A percentile compares a stretch with the other conserved stretches of the same genome.
Conservation (phyloP, 2,113 vertebrate genomes). For the Rhinolophus sinicus region DNA sequence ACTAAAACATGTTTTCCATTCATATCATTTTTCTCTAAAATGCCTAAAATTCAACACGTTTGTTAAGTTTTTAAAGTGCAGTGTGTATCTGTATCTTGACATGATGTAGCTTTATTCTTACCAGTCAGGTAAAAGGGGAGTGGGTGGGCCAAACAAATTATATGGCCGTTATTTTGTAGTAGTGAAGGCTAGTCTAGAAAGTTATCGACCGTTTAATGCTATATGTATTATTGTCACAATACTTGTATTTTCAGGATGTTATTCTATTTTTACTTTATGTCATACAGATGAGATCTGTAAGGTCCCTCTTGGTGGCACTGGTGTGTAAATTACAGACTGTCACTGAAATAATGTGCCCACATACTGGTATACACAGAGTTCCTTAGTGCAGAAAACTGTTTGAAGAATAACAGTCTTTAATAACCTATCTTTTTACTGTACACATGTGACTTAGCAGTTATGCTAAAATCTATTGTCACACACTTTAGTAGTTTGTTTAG, state of each 20-base stretch:
- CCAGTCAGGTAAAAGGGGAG: not conserved
- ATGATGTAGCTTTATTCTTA: not conserved
- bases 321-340: conserved; percentile 1
- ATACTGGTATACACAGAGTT: not conserved
- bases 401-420: not conserved
- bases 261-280: not conserved
- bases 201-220: not conserved
- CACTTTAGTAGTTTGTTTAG: not conserved
- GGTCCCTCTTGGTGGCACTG: not conserved
- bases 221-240: not conserved
- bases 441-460: not conserved
- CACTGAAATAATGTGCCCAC: not conserved
- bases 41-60: not conserved
- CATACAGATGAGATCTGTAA: not conserved
- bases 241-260: not conserved
- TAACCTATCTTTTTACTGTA: not conserved
- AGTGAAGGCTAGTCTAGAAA: not conserved
- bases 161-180: not conserved
- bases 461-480: not conserved
- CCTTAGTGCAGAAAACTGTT: not conserved
- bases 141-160: not conserved
- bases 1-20: not conserved
- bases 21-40: not conserved
- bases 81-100: not conserved
- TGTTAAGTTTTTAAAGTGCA: not conserved